Evolutionary conservation across 2,888 invertebrate species (phyloP).

Genomic region (Empis livida): DNA sequence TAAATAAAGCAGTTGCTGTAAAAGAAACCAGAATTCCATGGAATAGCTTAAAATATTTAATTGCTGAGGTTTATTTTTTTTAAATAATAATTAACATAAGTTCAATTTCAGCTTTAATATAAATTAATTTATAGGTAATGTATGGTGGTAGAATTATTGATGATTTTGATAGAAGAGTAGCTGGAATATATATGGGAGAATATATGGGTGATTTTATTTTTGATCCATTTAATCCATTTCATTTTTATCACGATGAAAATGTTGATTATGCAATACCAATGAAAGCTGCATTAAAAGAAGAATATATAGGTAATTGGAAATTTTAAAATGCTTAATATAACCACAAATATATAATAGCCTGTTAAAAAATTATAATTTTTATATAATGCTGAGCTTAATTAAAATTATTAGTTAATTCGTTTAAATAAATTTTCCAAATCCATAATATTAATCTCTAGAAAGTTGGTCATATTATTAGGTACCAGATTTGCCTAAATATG

Average conservation of each 20-base stretch:
- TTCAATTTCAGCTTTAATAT: no score
- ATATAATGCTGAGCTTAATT: no score
- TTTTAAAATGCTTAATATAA: no score
- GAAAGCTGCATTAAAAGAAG: constrained; percentile 46
- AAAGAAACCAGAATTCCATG: constrained; percentile 63
- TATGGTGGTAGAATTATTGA: constrained; percentile 91
- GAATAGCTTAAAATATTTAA: constrained; percentile 81
- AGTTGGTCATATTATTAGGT: no score
- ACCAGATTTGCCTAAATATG: no score
- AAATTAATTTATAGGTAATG: constrained; percentile 53
- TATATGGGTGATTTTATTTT: constrained; percentile 91
- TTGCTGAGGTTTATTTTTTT: constrained; percentile 63
- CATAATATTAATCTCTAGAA: no score
- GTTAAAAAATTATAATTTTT: no score
- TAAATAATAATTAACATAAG: background rate
- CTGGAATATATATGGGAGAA: constrained; percentile 82
- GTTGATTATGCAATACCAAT: constrained; percentile 71
- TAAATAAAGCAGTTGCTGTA: constrained; percentile 50
- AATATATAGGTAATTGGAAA: constrained; percentile 49
- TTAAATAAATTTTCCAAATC: no score
- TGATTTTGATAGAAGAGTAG: constrained; percentile 76
- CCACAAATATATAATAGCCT: no score
- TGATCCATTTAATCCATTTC: constrained; percentile 81
- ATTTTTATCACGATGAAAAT: constrained; percentile 62
- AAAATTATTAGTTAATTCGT: no score